These are phyloP conservation scores for Oasisia sp. DNA, from an alignment of 2,888 invertebrate species.

Conservation along the genomic window DNA sequence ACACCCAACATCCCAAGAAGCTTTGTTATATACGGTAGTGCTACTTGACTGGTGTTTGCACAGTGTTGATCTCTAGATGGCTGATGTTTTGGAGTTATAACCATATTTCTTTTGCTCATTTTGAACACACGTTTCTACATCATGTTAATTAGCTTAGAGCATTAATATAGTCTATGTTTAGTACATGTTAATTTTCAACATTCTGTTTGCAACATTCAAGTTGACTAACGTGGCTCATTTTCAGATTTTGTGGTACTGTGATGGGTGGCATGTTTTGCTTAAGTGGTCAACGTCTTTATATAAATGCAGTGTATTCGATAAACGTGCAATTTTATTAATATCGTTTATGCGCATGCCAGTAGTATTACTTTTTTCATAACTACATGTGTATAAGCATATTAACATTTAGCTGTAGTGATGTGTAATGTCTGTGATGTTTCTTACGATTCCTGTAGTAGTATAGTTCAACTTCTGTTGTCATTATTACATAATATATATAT, in stretches of 20 bases:
- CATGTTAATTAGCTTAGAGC: not conserved
- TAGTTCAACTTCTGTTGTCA: not conserved
- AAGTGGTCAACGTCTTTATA: not conserved
- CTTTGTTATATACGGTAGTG: not conserved
- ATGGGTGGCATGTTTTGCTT: not conserved
- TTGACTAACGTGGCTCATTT: not conserved
- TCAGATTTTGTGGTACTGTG: not conserved
- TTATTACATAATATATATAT: not conserved
- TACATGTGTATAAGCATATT: not conserved
- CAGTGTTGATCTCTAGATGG: not conserved
- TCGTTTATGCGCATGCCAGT: not conserved
- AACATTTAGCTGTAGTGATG: not conserved
- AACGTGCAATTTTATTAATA: not conserved
- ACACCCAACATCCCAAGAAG: not conserved
- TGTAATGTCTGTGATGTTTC: not conserved
- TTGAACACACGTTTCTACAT: not conserved
- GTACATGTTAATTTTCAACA: not conserved
- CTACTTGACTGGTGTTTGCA: not conserved
- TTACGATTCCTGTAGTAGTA: too few relatives aligned
- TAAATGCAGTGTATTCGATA: not conserved
- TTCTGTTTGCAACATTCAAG: not conserved
- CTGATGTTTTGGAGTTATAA: too few relatives aligned
- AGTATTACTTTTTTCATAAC: not conserved
- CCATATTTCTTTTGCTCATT: not conserved
- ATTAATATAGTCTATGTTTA: not conserved